Evolutionary conservation across 2,113 vertebrate species (phyloP).

Genomic region (Elachura formosa): DNA sequence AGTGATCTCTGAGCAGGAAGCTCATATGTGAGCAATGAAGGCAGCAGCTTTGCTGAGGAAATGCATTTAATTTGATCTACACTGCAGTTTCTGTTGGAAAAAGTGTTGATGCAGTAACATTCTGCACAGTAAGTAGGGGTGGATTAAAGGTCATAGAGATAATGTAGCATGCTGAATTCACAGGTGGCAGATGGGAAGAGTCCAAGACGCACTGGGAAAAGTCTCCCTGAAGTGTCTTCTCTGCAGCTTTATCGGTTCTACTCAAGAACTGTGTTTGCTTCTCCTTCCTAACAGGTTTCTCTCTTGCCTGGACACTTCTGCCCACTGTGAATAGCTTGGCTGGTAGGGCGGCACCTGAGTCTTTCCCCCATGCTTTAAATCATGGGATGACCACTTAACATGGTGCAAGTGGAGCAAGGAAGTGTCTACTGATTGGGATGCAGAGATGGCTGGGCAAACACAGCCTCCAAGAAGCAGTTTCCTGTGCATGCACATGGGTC

Average conservation of each 20-base stretch:
- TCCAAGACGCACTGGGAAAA: not conserved
- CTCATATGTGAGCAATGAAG: not conserved
- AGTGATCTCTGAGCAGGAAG: constrained; percentile 12
- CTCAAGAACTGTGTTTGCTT: not conserved
- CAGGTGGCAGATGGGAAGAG: not conserved
- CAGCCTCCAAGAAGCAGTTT: not conserved
- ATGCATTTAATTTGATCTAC: constrained; percentile 39
- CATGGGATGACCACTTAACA: not conserved
- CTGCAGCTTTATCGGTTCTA: not conserved
- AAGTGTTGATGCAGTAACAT: constrained; percentile 51
- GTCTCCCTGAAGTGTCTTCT: not conserved
- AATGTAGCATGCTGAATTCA: not conserved
- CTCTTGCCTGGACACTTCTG: not conserved
- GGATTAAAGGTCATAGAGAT: constrained; percentile 40
- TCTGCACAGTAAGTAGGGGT: not conserved
- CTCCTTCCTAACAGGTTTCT: not conserved
- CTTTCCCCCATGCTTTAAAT: not conserved
- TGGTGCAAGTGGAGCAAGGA: not conserved
- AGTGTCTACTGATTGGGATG: not conserved
- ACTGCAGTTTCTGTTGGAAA: constrained; percentile 39
- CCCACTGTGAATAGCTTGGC: not conserved
- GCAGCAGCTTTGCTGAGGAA: constrained; percentile 46
- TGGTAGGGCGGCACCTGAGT: not conserved
- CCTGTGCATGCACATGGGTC: not conserved
- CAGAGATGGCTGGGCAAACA: not conserved